Percentiles rank a stretch among this genome's conserved stretches.
phyloP scores from a whole-genome alignment of 2,888 invertebrate genomes.

The Aproaerema taeniolella region DNA sequence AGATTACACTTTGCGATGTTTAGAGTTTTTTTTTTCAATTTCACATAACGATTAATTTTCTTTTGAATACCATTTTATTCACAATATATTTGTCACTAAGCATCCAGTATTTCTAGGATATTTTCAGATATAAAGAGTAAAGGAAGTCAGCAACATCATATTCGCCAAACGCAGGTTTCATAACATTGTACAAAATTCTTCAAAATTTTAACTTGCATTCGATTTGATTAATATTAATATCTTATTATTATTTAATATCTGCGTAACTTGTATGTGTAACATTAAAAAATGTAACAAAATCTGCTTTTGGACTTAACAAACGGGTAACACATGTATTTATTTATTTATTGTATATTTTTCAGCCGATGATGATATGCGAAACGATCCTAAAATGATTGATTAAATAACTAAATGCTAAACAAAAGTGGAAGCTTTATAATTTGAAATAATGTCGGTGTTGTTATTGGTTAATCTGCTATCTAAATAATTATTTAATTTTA shows the following conservation, averaged over 20 bases:
- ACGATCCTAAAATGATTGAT: no score
- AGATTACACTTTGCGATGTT: no score
- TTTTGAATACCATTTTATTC: no score
- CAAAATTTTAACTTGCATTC: constrained; percentile 22
- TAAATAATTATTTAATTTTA: no score
- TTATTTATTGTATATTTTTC: background rate
- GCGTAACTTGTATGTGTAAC: constrained; percentile 6
- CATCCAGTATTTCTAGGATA: background rate
- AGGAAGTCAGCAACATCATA: constrained; percentile 31
- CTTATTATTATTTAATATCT: background rate
- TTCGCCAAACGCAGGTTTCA: constrained; percentile 49
- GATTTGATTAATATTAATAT: background rate
- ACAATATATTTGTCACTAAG: no score
- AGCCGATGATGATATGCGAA: no score
- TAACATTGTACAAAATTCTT: constrained; percentile 27
- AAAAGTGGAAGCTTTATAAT: no score
- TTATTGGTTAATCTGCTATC: no score
- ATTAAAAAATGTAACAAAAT: constrained; percentile 29
- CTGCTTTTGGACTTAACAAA: constrained; percentile 40
- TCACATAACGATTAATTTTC: no score
- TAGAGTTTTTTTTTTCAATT: no score
- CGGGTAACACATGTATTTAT: constrained; percentile 14
- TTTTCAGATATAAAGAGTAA: constrained; percentile 35
- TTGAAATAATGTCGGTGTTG: no score
- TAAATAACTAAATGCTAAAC: no score